A percentile compares a stretch with the other conserved stretches of the same genome.
phyloP scores from a whole-genome alignment of 2,888 invertebrate species.

The Pherbina coryleti region DNA sequence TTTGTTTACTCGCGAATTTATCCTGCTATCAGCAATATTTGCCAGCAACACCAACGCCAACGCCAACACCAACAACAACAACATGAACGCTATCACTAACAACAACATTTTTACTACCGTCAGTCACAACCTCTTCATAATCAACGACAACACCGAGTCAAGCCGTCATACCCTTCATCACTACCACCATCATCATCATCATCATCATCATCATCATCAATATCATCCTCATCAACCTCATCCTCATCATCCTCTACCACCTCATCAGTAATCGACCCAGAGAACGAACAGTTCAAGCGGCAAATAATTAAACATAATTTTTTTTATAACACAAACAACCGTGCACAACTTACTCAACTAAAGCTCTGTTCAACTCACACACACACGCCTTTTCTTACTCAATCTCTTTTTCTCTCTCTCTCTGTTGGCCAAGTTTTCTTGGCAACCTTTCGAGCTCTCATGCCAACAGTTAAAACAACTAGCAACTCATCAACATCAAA shows the following conservation, averaged over 20 bases:
- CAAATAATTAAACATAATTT: conserved; percentile 47
- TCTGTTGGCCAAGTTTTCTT: background rate
- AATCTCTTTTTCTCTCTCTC: conserved; percentile 37
- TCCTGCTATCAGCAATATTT: conserved; percentile 4
- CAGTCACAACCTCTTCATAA: conserved; percentile 48
- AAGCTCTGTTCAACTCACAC: conserved; percentile 18
- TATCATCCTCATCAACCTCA: background rate
- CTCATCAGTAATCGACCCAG: conserved; percentile 46
- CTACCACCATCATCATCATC: conserved; percentile 35
- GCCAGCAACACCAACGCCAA: conserved; percentile 17
- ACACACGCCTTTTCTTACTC: conserved; percentile 17
- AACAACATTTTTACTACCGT: conserved; percentile 10
- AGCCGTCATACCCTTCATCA: conserved; percentile 23
- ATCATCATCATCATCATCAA: conserved; percentile 23
- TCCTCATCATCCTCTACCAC: background rate
- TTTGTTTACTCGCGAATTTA: background rate
- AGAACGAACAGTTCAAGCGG: conserved; percentile 46
- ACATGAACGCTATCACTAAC: conserved; percentile 26
- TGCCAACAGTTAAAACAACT: conserved; percentile 2
- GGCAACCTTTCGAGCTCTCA: background rate
- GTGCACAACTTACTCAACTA: background rate
- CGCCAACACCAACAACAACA: conserved; percentile 2
- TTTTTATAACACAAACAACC: conserved; percentile 15
- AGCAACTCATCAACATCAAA: conserved; percentile 10
- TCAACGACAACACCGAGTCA: conserved; percentile 42